Conservation (phyloP, 2,888 invertebrate species). For the Electrophaes corylata region DNA sequence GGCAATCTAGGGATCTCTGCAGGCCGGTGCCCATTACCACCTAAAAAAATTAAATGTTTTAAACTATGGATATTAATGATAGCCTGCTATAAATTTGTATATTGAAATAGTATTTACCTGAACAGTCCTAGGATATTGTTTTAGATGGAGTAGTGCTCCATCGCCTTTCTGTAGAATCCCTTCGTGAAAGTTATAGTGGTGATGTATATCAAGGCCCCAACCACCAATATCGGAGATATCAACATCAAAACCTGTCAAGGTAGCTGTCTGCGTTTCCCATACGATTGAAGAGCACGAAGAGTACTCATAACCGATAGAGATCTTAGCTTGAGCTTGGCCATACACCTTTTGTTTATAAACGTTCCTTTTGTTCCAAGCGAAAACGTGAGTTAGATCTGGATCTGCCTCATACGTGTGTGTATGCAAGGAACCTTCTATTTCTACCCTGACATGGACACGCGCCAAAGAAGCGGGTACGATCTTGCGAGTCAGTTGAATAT, state of each 20-base stretch:
- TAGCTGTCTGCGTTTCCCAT: constrained; percentile 98
- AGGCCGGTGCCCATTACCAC: constrained; percentile 97
- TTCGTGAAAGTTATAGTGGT: constrained; percentile 99
- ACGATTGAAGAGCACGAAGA: constrained; percentile 93
- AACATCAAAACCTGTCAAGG: constrained; percentile 97
- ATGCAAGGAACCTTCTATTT: constrained; percentile 96
- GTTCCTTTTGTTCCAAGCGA: constrained; percentile 99
- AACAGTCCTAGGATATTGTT: constrained; percentile 95
- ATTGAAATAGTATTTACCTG: constrained; percentile 69
- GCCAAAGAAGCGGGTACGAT: constrained; percentile 91
- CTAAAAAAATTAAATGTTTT: constrained; percentile 72
- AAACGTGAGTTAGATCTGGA: constrained; percentile 96
- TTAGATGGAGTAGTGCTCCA: constrained; percentile 96
- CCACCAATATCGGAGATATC: constrained; percentile 98
- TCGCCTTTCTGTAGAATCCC: constrained; percentile 99
- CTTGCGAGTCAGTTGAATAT: constrained; percentile 93
- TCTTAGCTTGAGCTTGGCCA: constrained; percentile 93
- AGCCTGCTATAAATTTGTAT: not conserved
- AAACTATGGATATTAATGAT: not conserved
- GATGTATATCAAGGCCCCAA: constrained; percentile 99
- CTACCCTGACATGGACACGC: constrained; percentile 95
- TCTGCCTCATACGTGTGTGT: constrained; percentile 98
- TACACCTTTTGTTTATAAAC: constrained; percentile 98
- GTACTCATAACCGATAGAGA: constrained; percentile 97
- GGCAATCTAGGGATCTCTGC: constrained; percentile 93